A percentile compares a stretch with the other conserved stretches of the same genome.
phyloP scores from a whole-genome alignment of 2,113 vertebrate genomes.

The Lepisosteus osseus region DNA sequence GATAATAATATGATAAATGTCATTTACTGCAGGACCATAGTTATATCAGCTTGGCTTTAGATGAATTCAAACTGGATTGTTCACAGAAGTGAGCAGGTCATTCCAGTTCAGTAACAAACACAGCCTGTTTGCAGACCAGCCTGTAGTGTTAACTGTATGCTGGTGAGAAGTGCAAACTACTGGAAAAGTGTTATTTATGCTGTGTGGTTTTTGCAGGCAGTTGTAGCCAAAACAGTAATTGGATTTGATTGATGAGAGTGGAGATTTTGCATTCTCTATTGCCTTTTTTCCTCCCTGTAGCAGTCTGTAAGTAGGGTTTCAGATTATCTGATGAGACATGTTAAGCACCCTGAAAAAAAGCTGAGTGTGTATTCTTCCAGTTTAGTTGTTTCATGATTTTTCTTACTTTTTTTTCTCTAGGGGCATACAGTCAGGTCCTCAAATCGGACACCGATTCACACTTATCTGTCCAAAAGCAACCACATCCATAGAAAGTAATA shows the following conservation, averaged over 20 bases:
- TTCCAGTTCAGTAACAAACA: background rate
- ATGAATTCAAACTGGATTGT: background rate
- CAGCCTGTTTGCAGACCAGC: background rate
- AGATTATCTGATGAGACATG: constrained; percentile 21
- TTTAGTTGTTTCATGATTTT: constrained; percentile 8
- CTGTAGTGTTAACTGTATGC: background rate
- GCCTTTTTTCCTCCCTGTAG: constrained; percentile 14
- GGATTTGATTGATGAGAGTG: constrained; percentile 34
- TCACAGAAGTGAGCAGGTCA: background rate
- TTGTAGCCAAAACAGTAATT: constrained; percentile 26
- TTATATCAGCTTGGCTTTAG: too few species aligned
- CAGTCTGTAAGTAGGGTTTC: constrained; percentile 14
- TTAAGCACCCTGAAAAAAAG: constrained; percentile 15
- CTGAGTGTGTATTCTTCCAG: constrained; percentile 14
- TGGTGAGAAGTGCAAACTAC: background rate
- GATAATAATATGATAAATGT: too few species aligned
- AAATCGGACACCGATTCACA: background rate
- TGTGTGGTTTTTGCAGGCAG: background rate
- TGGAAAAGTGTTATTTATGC: background rate
- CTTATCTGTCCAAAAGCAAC: too few species aligned
- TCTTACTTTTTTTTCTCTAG: background rate
- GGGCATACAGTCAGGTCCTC: constrained; percentile 2
- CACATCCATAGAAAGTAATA: too few species aligned
- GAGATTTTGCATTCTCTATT: constrained; percentile 25
- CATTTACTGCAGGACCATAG: too few species aligned